A percentile compares a stretch with the other conserved stretches of the same genome.
Conservation (phyloP, 2,888 invertebrate species). For the Vandiemenella viatica region DNA sequence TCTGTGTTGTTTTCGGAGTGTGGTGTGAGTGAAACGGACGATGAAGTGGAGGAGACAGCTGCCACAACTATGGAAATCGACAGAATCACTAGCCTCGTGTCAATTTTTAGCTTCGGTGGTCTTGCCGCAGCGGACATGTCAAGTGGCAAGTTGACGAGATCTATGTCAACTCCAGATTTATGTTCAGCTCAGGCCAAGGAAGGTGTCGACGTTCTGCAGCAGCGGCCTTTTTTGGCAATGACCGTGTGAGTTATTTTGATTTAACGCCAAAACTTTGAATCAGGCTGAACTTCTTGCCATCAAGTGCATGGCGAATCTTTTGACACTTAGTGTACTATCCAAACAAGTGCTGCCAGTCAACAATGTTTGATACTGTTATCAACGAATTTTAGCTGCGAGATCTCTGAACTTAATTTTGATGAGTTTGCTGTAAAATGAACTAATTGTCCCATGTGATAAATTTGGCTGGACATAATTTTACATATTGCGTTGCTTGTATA, state of each 20-base stretch:
- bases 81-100: conserved; percentile 40
- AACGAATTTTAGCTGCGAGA: no score
- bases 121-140: conserved; percentile 12
- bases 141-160: conserved; percentile 26
- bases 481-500: no score
- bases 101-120: conserved; percentile 39
- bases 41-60: conserved; percentile 19
- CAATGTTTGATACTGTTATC: no score
- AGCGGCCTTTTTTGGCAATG: conserved; percentile 37
- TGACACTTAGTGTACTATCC: no score
- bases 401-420: no score
- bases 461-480: no score
- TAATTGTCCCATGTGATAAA: no score
- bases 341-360: no score
- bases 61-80: conserved; percentile 38
- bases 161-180: conserved; percentile 36
- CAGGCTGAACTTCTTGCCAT: no score
- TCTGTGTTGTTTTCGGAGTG: conserved; percentile 28
- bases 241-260: no score
- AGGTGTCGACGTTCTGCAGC: conserved; percentile 29
- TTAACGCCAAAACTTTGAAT: neutral
- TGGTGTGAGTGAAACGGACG: conserved; percentile 22
- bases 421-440: no score
- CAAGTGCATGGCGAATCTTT: no score
- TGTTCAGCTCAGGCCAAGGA: conserved; percentile 39